Base-by-base conservation (phyloP, 2,113 vertebrate species). In the Eulacestoma nigropectus region DNA sequence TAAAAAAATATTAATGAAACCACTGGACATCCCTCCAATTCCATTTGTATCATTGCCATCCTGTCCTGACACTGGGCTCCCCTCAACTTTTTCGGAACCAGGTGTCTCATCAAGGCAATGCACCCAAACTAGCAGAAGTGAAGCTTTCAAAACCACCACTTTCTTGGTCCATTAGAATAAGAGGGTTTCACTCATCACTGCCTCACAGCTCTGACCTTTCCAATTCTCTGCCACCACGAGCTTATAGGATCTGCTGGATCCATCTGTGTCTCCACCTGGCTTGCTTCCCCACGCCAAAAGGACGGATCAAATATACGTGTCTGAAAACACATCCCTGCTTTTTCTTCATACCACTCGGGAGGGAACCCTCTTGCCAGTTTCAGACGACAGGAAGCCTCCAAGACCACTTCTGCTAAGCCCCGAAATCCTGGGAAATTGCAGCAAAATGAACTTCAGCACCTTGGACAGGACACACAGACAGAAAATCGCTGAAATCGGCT, bases 371-470 rank as follows among this genome's bases (percentile, higher is more conserved):
- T 50, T 19, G 1, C 35, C 1, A 0, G 3, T 44, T 94, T 72
- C 39, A 84, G 74, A 26, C 1, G 1, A 68, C 11, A 41, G 18
- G 37, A 77, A 89, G 25, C 30, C 62, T 84, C 62, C 73, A 26
- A 44, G 55, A 46, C 6, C 67, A 60, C 86, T 79, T 55, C 29
- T 32, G 57, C 41, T 59, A 81, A 94, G 19, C 64, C 80, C 85
- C 2, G 11, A 97, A 97, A 96, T 95, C 62, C 59, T 20, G 49
- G 18, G 47, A 96, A 94, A 89, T 84, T 26, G 4, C 62, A 83
- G 90, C 46, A 94, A 91, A 92, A 93, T 53, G 13, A 83, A 95
- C 65, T 97, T 97, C 97, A 97, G 97, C 95, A 97, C 97, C 95
- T 92, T 95, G 97, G 97, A 97, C 96, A 97, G 92, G 84, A 96